Percentiles rank a stretch among this genome's conserved stretches.
Evolutionary conservation across 2,888 invertebrate species (phyloP).

Genomic region (Helleia helle): DNA sequence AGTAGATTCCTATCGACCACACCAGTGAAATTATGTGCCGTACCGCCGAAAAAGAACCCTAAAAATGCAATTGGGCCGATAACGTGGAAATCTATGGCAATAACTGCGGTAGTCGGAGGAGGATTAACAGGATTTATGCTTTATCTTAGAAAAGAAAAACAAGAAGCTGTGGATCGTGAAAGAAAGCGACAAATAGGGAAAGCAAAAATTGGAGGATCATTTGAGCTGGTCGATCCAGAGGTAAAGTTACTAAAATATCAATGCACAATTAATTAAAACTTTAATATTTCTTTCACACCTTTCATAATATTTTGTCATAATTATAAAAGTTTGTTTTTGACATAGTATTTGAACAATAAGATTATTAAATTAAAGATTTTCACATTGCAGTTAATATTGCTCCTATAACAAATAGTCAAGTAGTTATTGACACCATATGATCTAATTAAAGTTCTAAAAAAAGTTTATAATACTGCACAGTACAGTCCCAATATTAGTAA

Average conservation of each 20-base stretch:
- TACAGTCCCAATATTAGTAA: no score
- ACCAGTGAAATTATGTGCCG: conserved; percentile 38
- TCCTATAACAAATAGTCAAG: no score
- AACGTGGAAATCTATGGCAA: conserved; percentile 85
- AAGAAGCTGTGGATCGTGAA: conserved; percentile 80
- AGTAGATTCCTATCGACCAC: conserved; percentile 45
- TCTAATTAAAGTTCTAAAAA: no score
- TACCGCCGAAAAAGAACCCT: conserved; percentile 40
- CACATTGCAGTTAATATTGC: no score
- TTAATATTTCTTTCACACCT: no score
- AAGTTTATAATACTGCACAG: not conserved
- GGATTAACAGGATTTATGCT: conserved; percentile 81
- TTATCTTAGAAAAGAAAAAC: conserved; percentile 87
- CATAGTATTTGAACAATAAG: no score
- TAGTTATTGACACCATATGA: no score
- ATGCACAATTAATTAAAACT: not conserved
- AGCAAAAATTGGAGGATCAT: conserved; percentile 93
- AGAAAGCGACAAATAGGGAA: conserved; percentile 89
- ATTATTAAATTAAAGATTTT: no score
- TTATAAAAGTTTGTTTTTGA: no score
- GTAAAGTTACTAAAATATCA: conserved; percentile 27
- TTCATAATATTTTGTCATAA: no score
- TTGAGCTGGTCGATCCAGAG: conserved; percentile 85
- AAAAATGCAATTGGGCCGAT: conserved; percentile 75
- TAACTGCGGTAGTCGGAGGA: conserved; percentile 79